These are phyloP conservation scores for Agrotis exclamationis DNA, from an alignment of 2,888 invertebrate genomes.

Conservation along the genomic window DNA sequence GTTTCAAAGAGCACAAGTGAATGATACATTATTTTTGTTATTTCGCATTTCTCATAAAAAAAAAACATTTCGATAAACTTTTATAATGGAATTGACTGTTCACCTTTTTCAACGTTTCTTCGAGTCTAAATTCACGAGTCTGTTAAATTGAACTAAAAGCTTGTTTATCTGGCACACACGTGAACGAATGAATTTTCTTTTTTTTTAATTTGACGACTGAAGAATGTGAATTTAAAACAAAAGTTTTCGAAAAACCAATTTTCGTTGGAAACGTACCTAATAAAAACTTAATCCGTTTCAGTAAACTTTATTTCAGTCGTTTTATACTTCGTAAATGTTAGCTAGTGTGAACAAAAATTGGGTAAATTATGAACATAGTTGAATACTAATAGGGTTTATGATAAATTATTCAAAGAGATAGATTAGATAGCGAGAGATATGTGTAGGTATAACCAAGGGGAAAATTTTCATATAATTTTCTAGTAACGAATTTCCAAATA, in stretches of 20 bases:
- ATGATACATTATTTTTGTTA: constrained; percentile 26
- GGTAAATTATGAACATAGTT: constrained; percentile 9
- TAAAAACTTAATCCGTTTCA: constrained; percentile 48
- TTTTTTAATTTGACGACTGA: constrained; percentile 30
- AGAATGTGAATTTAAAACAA: constrained; percentile 52
- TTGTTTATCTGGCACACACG: constrained; percentile 50
- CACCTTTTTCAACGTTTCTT: constrained; percentile 54
- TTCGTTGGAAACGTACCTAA: constrained; percentile 29
- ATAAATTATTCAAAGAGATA: constrained; percentile 15
- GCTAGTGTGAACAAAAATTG: constrained; percentile 15
- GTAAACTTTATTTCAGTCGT: constrained; percentile 25
- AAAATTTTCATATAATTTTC: not conserved
- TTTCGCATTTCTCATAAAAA: constrained; percentile 31
- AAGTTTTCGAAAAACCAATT: constrained; percentile 50
- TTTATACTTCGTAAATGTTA: constrained; percentile 29
- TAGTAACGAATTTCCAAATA: not conserved
- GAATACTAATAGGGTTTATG: constrained; percentile 5
- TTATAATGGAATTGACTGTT: constrained; percentile 48
- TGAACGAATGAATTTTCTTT: constrained; percentile 41
- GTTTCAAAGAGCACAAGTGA: constrained; percentile 27
- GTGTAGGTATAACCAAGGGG: not conserved
- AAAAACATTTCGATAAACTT: constrained; percentile 51
- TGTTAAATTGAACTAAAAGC: constrained; percentile 53
- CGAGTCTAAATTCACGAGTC: constrained; percentile 38
- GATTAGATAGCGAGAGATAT: constrained; percentile 13